These are phyloP conservation scores for Diarsia brunnea DNA, from an alignment of 2,888 invertebrate species.

Conservation along the genomic window DNA sequence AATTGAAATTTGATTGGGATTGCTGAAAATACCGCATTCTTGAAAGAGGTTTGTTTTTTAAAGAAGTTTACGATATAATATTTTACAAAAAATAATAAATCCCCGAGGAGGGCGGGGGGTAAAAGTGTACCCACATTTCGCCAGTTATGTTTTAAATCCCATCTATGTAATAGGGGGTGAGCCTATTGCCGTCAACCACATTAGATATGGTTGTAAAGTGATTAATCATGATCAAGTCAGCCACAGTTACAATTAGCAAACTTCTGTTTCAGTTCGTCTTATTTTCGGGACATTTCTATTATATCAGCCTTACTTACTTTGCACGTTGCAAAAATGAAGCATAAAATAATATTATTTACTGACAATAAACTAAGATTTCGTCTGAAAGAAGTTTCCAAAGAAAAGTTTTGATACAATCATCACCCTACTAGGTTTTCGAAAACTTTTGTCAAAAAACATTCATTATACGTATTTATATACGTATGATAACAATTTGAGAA, in stretches of 20 bases:
- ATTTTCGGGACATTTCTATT: not conserved
- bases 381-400: conserved; percentile 11
- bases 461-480: conserved; percentile 43
- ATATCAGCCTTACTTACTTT: not conserved
- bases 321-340: not conserved
- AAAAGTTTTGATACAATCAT: conserved; percentile 11
- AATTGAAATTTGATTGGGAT: not conserved
- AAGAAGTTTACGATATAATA: not conserved
- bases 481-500: conserved; percentile 75
- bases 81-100: too few species aligned
- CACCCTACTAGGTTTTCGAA: conserved; percentile 17
- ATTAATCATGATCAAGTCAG: not conserved
- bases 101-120: too few species aligned
- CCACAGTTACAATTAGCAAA: not conserved
- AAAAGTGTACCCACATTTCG: too few species aligned
- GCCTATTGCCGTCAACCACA: too few species aligned
- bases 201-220: not conserved
- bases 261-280: not conserved
- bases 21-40: not conserved
- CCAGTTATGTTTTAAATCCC: too few species aligned
- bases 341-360: not conserved
- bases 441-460: conserved; percentile 56
- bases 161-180: too few species aligned
- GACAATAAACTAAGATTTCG: conserved; percentile 17
- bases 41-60: not conserved